These are phyloP conservation scores for Goniozus legneri DNA, from an alignment of 1,140 invertebrate genomes.

Conservation along the genomic window DNA sequence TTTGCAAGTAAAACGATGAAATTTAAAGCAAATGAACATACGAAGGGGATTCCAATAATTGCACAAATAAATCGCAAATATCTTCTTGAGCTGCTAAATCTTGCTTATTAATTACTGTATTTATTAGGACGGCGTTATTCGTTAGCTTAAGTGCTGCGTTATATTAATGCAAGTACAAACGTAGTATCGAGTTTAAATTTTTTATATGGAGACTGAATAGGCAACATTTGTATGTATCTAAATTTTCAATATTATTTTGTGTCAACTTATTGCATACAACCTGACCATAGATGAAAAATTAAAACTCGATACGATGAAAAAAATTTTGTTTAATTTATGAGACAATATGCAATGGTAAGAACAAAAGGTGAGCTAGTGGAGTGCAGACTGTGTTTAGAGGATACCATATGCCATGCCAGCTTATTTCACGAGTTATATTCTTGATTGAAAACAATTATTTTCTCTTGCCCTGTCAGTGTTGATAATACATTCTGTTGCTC, in stretches of 20 bases:
- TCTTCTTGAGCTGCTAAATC: slow-evolving; percentile 34
- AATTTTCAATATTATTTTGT: no score
- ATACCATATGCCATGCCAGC: slow-evolving; percentile 52
- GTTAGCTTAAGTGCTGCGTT: slow-evolving; percentile 35
- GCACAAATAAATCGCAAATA: slow-evolving; percentile 42
- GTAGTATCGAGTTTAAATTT: slow-evolving; percentile 38
- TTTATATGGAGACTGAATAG: no score
- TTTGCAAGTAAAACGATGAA: slow-evolving; percentile 16
- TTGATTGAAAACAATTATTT: slow-evolving; percentile 42
- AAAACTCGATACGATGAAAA: slow-evolving; percentile 30
- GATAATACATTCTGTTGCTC: slow-evolving; percentile 41
- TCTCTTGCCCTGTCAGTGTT: slow-evolving; percentile 41
- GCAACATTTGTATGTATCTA: no score
- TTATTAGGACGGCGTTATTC: slow-evolving; percentile 45
- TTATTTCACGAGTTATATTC: slow-evolving; percentile 45
- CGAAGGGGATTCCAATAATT: slow-evolving; percentile 16
- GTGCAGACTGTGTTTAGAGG: slow-evolving; percentile 57
- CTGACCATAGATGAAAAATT: slow-evolving; percentile 8
- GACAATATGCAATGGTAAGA: slow-evolving; percentile 45
- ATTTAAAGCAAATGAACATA: slow-evolving; percentile 8
- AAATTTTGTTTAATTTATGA: slow-evolving; percentile 41
- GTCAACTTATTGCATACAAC: neutral
- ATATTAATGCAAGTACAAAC: slow-evolving; percentile 36
- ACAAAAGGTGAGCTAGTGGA: slow-evolving; percentile 55
- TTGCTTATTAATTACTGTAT: slow-evolving; percentile 38